Evolutionary conservation across 2,888 invertebrate species (phyloP), one percentile per base, ranked within the genome.

Genomic region (Eristalinus sepulchralis): DNA sequence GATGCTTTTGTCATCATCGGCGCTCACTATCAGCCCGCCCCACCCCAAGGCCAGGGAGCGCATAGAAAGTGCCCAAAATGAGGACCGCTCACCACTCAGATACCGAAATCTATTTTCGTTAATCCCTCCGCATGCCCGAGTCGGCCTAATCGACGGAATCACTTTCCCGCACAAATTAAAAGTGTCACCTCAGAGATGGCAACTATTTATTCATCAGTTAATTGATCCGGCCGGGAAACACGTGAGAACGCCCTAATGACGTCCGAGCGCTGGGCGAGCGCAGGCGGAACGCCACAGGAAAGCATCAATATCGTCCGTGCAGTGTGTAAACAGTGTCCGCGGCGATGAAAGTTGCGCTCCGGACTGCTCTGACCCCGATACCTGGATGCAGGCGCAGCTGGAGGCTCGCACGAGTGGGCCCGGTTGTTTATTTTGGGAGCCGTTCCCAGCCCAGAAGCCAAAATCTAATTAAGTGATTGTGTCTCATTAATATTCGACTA

Each of bases 381-480:
- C 86, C 86, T 86, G 86, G 13, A 47, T 75, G 82, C 73, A 79
- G 63, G 27, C 59, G 47, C 22, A 22, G 13, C 47, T 31, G 57
- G 47, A 36, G 24, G 31, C 33, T 34, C 27, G 78, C 62, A 59
- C 47, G 77, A 70, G 59, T 57, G 77, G 13, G 31, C 9, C 17
- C 8, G 22, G 55, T 57, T 77, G 63, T 83, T 82, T 83, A 83
- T 78, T 86, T 83, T 86, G 64, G 73, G 70, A 67, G 53, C 53
- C 34, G 11, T 64, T 8, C 33, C 47, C 66, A 71, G 72, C 64
- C 75, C 85, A 85, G 77, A 67, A 85, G 85, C 68, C 78, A 64
- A 59, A 81, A 83, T 79, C 73, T 73, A 83, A 86, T 86, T 83
- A 86, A 86, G 83, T 62, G 70, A 78, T 73, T 68, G 64, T 53